A percentile compares a stretch with the other conserved stretches of the same genome.
Evolutionary conservation across 2,113 vertebrate species (phyloP).

Genomic region (Salvator merianae): DNA sequence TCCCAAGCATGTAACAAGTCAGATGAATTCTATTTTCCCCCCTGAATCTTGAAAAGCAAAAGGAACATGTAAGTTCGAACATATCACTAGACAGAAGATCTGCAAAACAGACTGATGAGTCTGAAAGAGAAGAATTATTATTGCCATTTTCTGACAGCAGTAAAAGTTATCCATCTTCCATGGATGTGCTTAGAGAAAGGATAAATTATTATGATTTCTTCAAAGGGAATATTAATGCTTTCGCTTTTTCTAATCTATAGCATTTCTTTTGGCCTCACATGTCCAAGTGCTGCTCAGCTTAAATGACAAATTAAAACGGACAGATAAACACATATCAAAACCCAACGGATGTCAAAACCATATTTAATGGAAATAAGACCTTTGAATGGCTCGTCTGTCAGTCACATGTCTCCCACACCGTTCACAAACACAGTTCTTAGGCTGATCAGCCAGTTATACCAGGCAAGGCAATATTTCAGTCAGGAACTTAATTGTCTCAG

Average conservation of each 20-base stretch:
- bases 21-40: neutral
- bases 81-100: neutral
- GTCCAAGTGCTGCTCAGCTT: constrained; percentile 13
- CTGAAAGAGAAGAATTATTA: constrained; percentile 24
- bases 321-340: constrained; percentile 48
- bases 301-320: constrained; percentile 52
- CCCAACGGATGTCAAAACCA: constrained; percentile 48
- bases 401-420: constrained; percentile 41
- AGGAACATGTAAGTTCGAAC: neutral
- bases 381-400: constrained; percentile 50
- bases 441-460: neutral
- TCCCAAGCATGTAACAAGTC: too few species aligned
- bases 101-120: constrained; percentile 35
- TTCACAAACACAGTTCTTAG: constrained; percentile 47
- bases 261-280: constrained; percentile 42
- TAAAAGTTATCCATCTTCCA: neutral
- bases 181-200: constrained; percentile 35
- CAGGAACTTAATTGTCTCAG: neutral
- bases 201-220: constrained; percentile 46
- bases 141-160: neutral
- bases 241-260: constrained; percentile 26
- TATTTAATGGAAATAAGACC: constrained; percentile 40
- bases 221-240: constrained; percentile 34
- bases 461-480: constrained; percentile 28
- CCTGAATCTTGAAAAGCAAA: neutral